Percentiles rank a stretch among this genome's conserved stretches.
These are phyloP conservation scores for Coleophora deauratella DNA, from an alignment of 2,888 invertebrate species.

Conservation along the genomic window DNA sequence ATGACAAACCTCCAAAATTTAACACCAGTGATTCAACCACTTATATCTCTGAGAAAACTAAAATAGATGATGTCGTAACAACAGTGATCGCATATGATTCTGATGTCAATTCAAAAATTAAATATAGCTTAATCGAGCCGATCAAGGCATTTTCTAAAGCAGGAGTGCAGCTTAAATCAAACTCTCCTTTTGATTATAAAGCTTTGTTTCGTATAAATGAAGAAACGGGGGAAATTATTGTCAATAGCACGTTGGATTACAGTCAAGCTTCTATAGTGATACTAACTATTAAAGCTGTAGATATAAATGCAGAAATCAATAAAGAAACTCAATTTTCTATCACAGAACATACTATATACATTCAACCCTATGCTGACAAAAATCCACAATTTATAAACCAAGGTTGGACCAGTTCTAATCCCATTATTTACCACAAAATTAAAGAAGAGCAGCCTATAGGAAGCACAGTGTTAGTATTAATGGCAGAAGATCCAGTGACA, in stretches of 20 bases:
- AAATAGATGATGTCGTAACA: conserved; percentile 76
- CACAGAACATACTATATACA: conserved; percentile 83
- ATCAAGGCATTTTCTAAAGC: conserved; percentile 83
- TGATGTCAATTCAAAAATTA: conserved; percentile 78
- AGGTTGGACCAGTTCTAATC: conserved; percentile 82
- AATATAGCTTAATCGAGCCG: conserved; percentile 80
- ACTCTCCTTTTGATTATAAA: conserved; percentile 76
- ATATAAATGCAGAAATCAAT: conserved; percentile 80
- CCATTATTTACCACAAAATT: conserved; percentile 77
- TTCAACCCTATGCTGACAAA: conserved; percentile 84
- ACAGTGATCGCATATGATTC: conserved; percentile 80
- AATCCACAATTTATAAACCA: conserved; percentile 83
- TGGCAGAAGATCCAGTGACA: conserved; percentile 81
- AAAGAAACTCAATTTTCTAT: conserved; percentile 77
- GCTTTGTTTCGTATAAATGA: conserved; percentile 81
- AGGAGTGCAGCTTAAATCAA: conserved; percentile 78
- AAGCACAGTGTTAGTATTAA: conserved; percentile 78
- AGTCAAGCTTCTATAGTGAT: conserved; percentile 83
- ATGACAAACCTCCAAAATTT: conserved; percentile 88
- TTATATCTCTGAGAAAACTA: conserved; percentile 81
- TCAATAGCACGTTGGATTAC: conserved; percentile 80
- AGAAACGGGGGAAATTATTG: conserved; percentile 78
- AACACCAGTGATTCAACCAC: conserved; percentile 77
- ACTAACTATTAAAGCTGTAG: conserved; percentile 80
- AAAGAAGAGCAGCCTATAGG: conserved; percentile 86